These are phyloP conservation scores for Chlorops oryzae DNA, from an alignment of 1,140 invertebrate species.

Conservation along the genomic window DNA sequence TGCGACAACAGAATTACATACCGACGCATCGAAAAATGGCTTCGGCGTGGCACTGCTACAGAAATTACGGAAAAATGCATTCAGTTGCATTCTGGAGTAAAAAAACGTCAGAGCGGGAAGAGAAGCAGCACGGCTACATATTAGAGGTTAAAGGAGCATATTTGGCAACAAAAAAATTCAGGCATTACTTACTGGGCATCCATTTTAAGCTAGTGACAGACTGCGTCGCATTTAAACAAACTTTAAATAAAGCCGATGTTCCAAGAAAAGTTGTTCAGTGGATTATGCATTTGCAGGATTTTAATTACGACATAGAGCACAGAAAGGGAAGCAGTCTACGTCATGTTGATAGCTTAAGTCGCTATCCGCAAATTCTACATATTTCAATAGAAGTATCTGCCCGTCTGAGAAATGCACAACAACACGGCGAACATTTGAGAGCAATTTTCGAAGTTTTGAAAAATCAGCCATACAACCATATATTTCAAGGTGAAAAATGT, in stretches of 20 bases:
- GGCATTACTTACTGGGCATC: neutral
- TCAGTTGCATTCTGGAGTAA: neutral
- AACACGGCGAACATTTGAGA: neutral
- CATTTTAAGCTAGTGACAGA: neutral
- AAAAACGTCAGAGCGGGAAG: neutral
- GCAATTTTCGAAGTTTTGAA: neutral
- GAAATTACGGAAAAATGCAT: neutral
- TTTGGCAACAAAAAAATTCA: constrained; percentile 13
- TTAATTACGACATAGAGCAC: no score
- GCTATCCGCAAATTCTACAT: no score
- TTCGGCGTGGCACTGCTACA: neutral
- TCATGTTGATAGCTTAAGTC: no score
- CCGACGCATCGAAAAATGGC: neutral
- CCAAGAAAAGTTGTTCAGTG: no score
- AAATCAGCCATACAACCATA: neutral
- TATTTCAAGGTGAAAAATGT: neutral
- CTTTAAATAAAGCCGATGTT: no score
- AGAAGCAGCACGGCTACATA: neutral
- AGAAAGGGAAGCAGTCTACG: no score
- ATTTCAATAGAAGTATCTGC: no score
- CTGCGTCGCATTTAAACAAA: no score
- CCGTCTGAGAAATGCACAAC: neutral
- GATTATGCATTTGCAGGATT: no score
- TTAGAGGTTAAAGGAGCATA: constrained; percentile 21
- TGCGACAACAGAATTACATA: neutral